Evolutionary conservation across 2,113 vertebrate genomes (phyloP).

Genomic region (Amphilophus citrinellus): DNA sequence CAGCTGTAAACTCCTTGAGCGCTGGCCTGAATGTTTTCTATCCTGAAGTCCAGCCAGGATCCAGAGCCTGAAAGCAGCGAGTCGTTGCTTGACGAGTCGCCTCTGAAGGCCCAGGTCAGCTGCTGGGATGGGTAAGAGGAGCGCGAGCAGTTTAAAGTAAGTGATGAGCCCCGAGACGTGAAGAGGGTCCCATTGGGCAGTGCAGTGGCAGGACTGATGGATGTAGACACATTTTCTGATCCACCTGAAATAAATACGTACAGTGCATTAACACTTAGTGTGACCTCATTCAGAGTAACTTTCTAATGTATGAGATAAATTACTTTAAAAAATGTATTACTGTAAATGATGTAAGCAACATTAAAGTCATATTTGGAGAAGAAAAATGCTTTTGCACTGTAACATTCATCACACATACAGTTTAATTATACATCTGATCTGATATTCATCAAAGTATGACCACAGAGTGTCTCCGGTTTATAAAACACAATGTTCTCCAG

Average conservation of each 20-base stretch:
- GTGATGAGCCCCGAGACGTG: constrained; percentile 31
- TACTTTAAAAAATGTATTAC: neutral
- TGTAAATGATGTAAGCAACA: neutral
- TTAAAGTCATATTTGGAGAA: neutral
- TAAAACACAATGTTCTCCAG: neutral
- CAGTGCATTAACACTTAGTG: neutral
- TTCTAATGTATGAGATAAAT: neutral
- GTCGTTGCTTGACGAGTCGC: neutral
- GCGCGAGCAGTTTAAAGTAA: constrained; percentile 81
- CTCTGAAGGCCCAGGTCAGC: constrained; percentile 76
- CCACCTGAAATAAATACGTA: constrained; percentile 70
- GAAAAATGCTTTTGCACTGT: neutral
- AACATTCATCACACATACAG: too few species aligned
- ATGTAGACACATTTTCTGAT: constrained; percentile 62
- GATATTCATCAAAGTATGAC: neutral
- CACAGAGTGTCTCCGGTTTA: neutral
- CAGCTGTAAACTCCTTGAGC: constrained; percentile 86
- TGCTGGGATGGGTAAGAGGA: constrained; percentile 61
- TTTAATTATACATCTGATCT: neutral
- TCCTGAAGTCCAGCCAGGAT: constrained; percentile 58
- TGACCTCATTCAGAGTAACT: neutral
- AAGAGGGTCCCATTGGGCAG: constrained; percentile 81
- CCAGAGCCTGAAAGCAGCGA: constrained; percentile 34
- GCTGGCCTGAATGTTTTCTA: constrained; percentile 64
- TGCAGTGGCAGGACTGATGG: constrained; percentile 43